phyloP scores from a whole-genome alignment of 2,797 vertebrate genomes.

The Rhynchotus rufescens region DNA sequence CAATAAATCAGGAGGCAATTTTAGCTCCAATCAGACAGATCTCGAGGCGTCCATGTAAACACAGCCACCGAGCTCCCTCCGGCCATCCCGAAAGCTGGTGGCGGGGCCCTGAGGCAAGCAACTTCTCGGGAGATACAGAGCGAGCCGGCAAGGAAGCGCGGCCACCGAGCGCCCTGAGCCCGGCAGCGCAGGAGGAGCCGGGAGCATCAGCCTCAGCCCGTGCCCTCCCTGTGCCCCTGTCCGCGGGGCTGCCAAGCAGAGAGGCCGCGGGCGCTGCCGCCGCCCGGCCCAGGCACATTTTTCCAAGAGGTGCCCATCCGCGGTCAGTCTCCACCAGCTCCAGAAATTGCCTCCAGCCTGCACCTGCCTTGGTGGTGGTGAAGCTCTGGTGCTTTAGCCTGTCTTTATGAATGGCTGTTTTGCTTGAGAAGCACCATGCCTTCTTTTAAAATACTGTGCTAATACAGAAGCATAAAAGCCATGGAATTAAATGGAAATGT shows the following conservation, averaged over 20 bases:
- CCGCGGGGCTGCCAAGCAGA: no score
- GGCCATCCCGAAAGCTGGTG: not conserved
- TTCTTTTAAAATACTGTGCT: not conserved
- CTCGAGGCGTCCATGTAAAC: not conserved
- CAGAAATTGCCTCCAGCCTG: not conserved
- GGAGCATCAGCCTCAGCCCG: no score
- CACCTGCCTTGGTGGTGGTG: no score
- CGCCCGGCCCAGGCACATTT: accelerated
- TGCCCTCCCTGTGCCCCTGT: no score
- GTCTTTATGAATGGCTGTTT: not conserved
- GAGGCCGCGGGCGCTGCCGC: no score
- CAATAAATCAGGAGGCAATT: not conserved
- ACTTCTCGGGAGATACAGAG: not conserved
- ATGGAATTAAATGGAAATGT: not conserved
- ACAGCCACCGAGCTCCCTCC: not conserved
- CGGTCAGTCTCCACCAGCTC: not conserved
- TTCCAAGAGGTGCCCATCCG: not conserved
- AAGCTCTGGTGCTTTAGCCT: not conserved
- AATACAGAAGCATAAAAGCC: not conserved
- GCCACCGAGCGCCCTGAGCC: not conserved
- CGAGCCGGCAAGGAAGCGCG: not conserved
- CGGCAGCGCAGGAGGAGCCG: no score
- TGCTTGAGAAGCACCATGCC: not conserved
- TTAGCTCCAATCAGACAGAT: not conserved
- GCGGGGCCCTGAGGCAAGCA: not conserved